phyloP scores from a whole-genome alignment of 92 coral and sea anemone genomes.

The Metridium senile region DNA sequence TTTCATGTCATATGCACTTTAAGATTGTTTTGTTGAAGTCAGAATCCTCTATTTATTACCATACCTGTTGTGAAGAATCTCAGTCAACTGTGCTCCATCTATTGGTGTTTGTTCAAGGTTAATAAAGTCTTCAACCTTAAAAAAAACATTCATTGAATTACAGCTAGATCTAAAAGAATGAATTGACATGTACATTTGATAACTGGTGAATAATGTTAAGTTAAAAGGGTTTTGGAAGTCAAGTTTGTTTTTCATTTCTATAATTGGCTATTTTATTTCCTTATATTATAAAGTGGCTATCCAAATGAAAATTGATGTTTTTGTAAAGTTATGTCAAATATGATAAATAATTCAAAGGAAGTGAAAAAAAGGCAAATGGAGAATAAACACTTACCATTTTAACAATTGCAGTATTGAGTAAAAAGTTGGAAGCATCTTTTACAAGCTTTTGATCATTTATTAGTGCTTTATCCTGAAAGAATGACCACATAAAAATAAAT shows the following conservation, averaged over 20 bases:
- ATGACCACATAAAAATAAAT: background rate
- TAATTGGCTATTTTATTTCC: no score
- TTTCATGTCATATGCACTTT: no score
- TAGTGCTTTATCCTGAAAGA: slow-evolving; percentile 59
- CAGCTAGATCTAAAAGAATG: no score
- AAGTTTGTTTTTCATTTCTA: no score
- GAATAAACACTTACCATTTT: slow-evolving; percentile 69
- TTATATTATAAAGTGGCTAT: no score
- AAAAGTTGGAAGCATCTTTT: slow-evolving; percentile 84
- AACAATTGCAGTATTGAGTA: slow-evolving; percentile 76
- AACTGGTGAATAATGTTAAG: no score
- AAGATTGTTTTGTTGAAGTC: no score
- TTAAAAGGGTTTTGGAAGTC: no score
- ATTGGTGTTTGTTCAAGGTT: slow-evolving; percentile 89
- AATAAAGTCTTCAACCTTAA: slow-evolving; percentile 88
- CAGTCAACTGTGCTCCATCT: slow-evolving; percentile 89
- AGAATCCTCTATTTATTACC: no score
- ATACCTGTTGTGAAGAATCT: slow-evolving; percentile 91
- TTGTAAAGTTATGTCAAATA: no score
- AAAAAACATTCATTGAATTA: background rate
- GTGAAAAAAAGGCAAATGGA: background rate
- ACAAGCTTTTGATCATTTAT: slow-evolving; percentile 72
- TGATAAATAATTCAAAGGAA: background rate
- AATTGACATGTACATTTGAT: no score
- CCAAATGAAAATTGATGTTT: no score